A percentile compares a stretch with the other conserved stretches of the same genome.
Conservation (phyloP, 2,797 vertebrate genomes). For the Limnodromus scolopaceus region DNA sequence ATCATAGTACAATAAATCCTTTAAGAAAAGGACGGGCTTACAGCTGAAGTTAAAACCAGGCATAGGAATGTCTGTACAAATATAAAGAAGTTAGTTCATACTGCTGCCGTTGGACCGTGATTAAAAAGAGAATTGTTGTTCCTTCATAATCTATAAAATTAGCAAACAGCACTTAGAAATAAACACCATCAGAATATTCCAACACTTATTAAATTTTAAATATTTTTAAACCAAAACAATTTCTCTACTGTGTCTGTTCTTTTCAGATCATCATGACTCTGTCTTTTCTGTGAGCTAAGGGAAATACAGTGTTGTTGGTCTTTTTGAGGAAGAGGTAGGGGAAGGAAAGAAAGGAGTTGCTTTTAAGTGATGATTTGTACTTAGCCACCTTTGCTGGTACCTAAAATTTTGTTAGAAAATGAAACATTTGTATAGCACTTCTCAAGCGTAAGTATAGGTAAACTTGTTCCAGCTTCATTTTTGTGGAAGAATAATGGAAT, state of each 20-base stretch:
- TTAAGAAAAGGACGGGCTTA: not conserved
- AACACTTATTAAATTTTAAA: not conserved
- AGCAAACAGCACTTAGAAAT: not conserved
- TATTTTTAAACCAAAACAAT: not conserved
- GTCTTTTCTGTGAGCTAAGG: not conserved
- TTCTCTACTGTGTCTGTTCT: not conserved
- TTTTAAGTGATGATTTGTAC: not conserved
- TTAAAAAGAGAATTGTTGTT: not conserved
- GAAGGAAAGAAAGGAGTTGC: not conserved
- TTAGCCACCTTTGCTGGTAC: not conserved
- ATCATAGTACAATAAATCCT: not conserved
- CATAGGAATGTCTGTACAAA: not conserved
- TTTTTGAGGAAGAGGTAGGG: not conserved
- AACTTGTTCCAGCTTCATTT: not conserved
- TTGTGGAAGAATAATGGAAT: not conserved
- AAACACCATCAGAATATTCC: not conserved
- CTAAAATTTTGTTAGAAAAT: not conserved
- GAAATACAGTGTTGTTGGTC: not conserved
- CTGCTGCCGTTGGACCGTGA: not conserved
- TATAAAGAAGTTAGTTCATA: not conserved
- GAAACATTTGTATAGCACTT: not conserved
- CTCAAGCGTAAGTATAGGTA: not conserved
- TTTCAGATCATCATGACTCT: not conserved
- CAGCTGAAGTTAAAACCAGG: not conserved
- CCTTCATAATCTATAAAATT: not conserved